A percentile compares a stretch with the other conserved stretches of the same genome.
These are phyloP conservation scores for Brachynemurus nebulosus DNA, from an alignment of 2,888 invertebrate species.

Conservation along the genomic window DNA sequence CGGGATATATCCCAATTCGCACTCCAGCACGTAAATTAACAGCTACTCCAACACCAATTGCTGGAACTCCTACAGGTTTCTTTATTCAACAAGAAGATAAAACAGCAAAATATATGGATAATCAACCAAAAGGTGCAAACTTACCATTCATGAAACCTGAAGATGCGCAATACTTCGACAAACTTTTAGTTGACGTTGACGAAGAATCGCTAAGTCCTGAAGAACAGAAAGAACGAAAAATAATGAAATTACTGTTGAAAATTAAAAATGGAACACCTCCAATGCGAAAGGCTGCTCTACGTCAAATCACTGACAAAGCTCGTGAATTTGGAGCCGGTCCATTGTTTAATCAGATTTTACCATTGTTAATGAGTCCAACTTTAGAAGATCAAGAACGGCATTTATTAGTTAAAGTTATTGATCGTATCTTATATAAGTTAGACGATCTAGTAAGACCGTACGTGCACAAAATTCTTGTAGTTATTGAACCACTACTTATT, in stretches of 20 bases:
- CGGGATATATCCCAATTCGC: constrained; percentile 88
- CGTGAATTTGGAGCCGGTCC: constrained; percentile 97
- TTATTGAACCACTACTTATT: constrained; percentile 95
- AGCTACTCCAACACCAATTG: constrained; percentile 95
- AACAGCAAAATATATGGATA: constrained; percentile 79
- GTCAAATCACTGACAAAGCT: constrained; percentile 98
- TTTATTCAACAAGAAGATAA: constrained; percentile 88
- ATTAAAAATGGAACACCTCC: constrained; percentile 99
- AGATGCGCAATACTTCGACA: constrained; percentile 99
- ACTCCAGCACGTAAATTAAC: constrained; percentile 96
- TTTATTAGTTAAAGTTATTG: constrained; percentile 96
- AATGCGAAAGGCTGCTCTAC: constrained; percentile 93
- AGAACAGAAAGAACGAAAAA: constrained; percentile 96
- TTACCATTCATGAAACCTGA: constrained; percentile 99
- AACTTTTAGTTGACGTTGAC: constrained; percentile 93
- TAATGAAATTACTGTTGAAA: constrained; percentile 95
- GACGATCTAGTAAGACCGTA: constrained; percentile 98
- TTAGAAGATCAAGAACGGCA: constrained; percentile 98
- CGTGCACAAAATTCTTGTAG: constrained; percentile 98
- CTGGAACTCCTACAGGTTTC: constrained; percentile 83
- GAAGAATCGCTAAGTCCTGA: constrained; percentile 91
- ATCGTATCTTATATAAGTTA: constrained; percentile 93
- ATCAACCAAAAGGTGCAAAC: constrained; percentile 91
- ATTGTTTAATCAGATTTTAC: constrained; percentile 96
- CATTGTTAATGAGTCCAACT: constrained; percentile 98